Conservation (phyloP, 2,797 vertebrate genomes). For the Sebastes matsubarae region DNA sequence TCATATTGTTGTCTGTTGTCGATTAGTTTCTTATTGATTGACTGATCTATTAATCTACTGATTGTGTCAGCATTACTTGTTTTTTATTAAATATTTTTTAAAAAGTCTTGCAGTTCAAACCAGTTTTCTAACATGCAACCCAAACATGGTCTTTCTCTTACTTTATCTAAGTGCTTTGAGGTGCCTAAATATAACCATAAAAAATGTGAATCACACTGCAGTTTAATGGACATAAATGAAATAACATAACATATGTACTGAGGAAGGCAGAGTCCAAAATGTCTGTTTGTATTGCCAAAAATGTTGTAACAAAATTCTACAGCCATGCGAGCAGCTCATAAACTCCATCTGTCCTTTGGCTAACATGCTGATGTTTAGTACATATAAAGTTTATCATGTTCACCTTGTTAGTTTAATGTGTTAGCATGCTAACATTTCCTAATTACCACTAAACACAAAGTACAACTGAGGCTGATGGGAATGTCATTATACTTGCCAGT, state of each 20-base stretch:
- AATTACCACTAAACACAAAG: neutral
- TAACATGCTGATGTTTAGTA: neutral
- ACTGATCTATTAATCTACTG: neutral
- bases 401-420: neutral
- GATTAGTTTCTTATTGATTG: neutral
- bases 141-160: neutral
- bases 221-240: neutral
- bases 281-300: neutral
- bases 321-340: neutral
- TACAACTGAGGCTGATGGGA: no score
- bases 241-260: neutral
- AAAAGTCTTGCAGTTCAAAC: neutral
- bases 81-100: neutral
- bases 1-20: neutral
- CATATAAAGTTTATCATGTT: neutral
- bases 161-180: neutral
- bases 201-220: neutral
- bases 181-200: neutral
- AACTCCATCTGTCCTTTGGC: neutral
- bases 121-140: neutral
- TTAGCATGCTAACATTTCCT: neutral
- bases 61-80: neutral
- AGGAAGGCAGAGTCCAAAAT: neutral
- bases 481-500: neutral
- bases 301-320: neutral